Conservation (phyloP, 2,797 vertebrate species). For the Lemur catta region DNA sequence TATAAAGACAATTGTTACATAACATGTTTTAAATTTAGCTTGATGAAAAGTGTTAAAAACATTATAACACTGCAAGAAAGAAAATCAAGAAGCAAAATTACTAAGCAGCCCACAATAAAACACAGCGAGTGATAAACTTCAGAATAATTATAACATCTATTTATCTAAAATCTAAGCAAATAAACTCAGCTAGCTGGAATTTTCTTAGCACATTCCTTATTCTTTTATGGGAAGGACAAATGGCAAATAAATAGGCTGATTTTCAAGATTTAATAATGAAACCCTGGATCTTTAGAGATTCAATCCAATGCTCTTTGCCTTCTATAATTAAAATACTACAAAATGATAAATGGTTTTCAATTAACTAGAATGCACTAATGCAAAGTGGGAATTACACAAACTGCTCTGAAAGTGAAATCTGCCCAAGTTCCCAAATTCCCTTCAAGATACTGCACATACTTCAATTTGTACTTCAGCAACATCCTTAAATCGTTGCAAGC, state of each 20-base stretch:
- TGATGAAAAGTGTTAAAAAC: not conserved
- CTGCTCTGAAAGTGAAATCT: not conserved
- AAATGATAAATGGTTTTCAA: slow-evolving; percentile 52
- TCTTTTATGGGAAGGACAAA: slow-evolving; percentile 2
- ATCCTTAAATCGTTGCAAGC: slow-evolving; percentile 88
- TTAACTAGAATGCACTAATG: slow-evolving; percentile 12
- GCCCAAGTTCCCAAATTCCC: not conserved
- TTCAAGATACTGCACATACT: slow-evolving; percentile 80
- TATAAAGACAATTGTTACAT: not conserved
- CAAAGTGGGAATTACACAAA: not conserved
- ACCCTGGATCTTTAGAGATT: not conserved
- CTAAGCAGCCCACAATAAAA: not conserved
- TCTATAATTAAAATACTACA: slow-evolving; percentile 46
- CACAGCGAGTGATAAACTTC: not conserved
- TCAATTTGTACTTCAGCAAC: slow-evolving; percentile 89
- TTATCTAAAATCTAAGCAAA: slow-evolving; percentile 51
- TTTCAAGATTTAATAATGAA: slow-evolving; percentile 47
- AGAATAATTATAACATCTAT: not conserved
- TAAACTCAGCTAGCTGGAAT: not conserved
- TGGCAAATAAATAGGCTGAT: not conserved
- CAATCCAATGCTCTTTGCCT: not conserved
- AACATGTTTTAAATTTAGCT: slow-evolving; percentile 26
- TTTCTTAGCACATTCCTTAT: not conserved
- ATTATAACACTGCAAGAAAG: not conserved
- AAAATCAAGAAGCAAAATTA: not conserved